Conservation (phyloP, 2,797 vertebrate genomes). For the Lates japonicus region DNA sequence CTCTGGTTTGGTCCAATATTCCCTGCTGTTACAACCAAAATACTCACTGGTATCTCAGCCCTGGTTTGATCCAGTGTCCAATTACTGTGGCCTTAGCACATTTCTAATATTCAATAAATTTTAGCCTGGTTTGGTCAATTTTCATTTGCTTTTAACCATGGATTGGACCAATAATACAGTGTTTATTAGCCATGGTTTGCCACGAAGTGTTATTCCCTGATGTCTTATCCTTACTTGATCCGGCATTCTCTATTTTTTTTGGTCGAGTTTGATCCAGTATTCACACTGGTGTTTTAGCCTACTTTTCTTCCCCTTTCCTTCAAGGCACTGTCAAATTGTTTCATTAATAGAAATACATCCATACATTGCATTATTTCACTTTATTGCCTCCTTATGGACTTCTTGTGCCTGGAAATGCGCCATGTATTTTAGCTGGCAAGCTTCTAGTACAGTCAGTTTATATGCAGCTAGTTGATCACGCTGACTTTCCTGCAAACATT, state of each 20-base stretch:
- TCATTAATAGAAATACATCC: background rate
- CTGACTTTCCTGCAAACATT: no score
- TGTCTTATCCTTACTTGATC: background rate
- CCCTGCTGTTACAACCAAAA: background rate
- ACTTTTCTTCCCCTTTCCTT: background rate
- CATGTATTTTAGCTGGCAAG: no score
- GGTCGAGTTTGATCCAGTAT: background rate
- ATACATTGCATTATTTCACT: constrained; percentile 12
- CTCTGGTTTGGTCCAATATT: background rate
- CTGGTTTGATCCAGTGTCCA: no score
- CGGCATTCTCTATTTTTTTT: background rate
- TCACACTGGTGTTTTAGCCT: no score
- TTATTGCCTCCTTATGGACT: background rate
- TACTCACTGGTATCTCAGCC: no score
- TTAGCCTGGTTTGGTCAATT: background rate
- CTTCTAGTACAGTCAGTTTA: no score
- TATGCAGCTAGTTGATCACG: no score
- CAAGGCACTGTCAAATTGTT: background rate
- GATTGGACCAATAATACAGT: no score
- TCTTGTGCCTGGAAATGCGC: no score
- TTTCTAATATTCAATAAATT: background rate
- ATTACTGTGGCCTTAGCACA: no score
- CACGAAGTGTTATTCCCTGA: background rate
- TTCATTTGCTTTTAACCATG: background rate
- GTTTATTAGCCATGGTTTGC: background rate